A percentile compares a stretch with the other conserved stretches of the same genome.
Evolutionary conservation across 1,140 invertebrate species (phyloP).

Genomic region (Drosophila sp.): DNA sequence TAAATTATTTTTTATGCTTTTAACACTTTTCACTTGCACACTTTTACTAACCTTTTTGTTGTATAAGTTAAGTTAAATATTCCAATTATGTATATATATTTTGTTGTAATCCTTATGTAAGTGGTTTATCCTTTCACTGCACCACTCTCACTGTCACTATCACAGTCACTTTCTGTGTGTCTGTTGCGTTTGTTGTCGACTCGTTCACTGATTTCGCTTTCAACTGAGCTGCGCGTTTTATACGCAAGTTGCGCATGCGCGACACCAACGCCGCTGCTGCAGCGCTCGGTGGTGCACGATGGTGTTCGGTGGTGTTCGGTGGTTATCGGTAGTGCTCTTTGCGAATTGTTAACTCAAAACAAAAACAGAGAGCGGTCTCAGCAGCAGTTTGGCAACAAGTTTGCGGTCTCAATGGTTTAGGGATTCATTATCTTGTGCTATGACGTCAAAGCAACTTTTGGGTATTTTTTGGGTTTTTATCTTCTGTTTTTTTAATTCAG

Average conservation of each 20-base stretch:
- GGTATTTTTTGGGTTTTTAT: slow-evolving; percentile 46
- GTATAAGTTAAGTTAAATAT: slow-evolving; percentile 51
- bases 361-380: slow-evolving; percentile 47
- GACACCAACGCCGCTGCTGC: slow-evolving; percentile 37
- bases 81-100: slow-evolving; percentile 28
- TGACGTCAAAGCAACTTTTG: slow-evolving; percentile 52
- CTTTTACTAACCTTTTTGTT: slow-evolving; percentile 62
- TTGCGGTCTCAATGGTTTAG: slow-evolving; percentile 5
- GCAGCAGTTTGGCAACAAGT: slow-evolving; percentile 59
- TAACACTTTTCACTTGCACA: slow-evolving; percentile 9
- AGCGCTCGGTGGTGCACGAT: slow-evolving; percentile 17
- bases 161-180: slow-evolving; percentile 34
- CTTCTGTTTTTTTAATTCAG: slow-evolving; percentile 17
- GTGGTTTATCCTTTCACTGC: slow-evolving; percentile 72
- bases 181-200: slow-evolving; percentile 62
- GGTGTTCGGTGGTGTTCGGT: slow-evolving; percentile 14
- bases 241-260: slow-evolving; percentile 75
- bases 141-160: too few relatives aligned
- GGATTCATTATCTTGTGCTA: slow-evolving; percentile 20
- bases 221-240: slow-evolving; percentile 66
- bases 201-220: slow-evolving; percentile 83
- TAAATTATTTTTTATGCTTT: not conserved
- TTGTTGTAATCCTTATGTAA: slow-evolving; percentile 72
- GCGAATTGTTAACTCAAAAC: slow-evolving; percentile 76
- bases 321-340: slow-evolving; percentile 29